Conservation (phyloP, 2,113 vertebrate genomes). For the Oryzias woworae region DNA sequence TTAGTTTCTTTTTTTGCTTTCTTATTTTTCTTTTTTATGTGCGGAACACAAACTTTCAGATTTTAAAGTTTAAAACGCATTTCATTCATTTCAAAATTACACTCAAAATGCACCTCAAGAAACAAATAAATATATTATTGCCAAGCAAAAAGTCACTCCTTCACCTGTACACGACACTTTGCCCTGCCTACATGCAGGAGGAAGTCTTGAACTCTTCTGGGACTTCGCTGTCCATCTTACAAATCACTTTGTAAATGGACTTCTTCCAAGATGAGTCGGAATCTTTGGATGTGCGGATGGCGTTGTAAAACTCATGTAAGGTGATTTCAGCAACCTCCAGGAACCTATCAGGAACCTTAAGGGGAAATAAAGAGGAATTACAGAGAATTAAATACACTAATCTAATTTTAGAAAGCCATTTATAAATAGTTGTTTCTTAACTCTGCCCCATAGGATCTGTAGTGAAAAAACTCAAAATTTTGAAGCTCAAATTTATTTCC, state of each 20-base stretch:
- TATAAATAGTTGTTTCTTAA: too few relatives aligned
- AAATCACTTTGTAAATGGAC: constrained; percentile 98
- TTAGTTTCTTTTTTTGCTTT: background rate
- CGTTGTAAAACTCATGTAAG: constrained; percentile 91
- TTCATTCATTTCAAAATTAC: constrained; percentile 51
- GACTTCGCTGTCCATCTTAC: constrained; percentile 93
- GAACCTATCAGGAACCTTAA: constrained; percentile 89
- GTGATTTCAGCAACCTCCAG: constrained; percentile 92
- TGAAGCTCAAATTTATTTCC: too few relatives aligned
- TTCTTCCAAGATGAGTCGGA: constrained; percentile 96
- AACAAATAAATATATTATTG: constrained; percentile 38
- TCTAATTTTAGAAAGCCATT: too few relatives aligned
- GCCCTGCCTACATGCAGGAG: constrained; percentile 73
- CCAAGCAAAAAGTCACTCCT: constrained; percentile 10
- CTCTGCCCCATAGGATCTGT: too few relatives aligned
- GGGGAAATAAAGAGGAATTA: constrained; percentile 13
- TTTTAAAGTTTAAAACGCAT: constrained; percentile 8
- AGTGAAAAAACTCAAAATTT: too few relatives aligned
- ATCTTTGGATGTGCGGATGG: constrained; percentile 87
- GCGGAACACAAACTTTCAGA: constrained; percentile 38
- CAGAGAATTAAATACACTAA: background rate
- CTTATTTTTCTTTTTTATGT: constrained; percentile 7
- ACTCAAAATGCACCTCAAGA: constrained; percentile 64
- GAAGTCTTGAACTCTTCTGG: constrained; percentile 90
- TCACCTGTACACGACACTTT: constrained; percentile 3